Evolutionary conservation across 2,113 vertebrate species (phyloP).

Genomic region (Rhinolophus ferrumequinum): DNA sequence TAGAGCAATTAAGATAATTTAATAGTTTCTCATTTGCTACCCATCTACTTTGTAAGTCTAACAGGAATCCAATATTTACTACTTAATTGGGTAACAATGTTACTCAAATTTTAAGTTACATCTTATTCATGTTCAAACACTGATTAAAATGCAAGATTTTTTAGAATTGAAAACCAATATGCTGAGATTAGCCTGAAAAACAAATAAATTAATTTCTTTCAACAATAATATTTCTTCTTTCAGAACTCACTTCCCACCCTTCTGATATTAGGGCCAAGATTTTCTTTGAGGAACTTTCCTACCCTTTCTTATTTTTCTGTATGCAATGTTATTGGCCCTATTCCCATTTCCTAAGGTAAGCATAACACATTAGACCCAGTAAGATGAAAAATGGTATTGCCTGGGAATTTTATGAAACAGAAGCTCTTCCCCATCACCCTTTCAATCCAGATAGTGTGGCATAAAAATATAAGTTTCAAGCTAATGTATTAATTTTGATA

Average conservation of each 20-base stretch:
- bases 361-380: background rate
- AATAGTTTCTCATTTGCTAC: constrained; percentile 53
- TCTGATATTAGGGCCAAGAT: background rate
- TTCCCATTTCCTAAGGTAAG: background rate
- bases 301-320: background rate
- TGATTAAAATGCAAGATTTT: background rate
- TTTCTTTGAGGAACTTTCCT: background rate
- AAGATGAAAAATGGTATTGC: background rate
- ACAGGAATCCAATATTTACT: background rate
- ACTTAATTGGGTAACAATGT: background rate
- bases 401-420: background rate
- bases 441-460: background rate
- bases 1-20: constrained; percentile 51
- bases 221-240: background rate
- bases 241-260: background rate
- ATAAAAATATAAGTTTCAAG: background rate
- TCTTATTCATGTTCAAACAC: background rate
- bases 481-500: constrained; percentile 5
- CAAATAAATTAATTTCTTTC: background rate
- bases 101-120: constrained; percentile 42
- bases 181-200: constrained; percentile 5
- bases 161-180: constrained; percentile 33
- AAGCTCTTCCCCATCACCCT: background rate
- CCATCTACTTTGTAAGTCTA: background rate
- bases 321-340: background rate